phyloP scores from a whole-genome alignment of 2,797 vertebrate genomes.

The Alfaro cultratus region DNA sequence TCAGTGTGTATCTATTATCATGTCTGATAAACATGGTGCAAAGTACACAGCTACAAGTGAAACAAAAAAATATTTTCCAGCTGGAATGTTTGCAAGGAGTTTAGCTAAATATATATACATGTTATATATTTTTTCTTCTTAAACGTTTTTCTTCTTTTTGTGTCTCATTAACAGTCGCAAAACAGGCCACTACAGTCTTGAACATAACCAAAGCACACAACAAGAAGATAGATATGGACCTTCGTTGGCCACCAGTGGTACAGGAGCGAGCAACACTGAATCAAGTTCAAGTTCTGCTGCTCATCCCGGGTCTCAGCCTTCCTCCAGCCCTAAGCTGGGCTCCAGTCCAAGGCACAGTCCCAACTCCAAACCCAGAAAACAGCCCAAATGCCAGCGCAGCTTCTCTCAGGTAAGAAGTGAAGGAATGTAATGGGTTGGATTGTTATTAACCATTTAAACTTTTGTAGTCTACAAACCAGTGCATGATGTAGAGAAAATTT shows the following conservation, averaged over 20 bases:
- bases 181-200: constrained; percentile 87
- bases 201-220: constrained; percentile 55
- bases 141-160: neutral
- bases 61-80: neutral
- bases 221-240: constrained; percentile 37
- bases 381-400: constrained; percentile 79
- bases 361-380: constrained; percentile 19
- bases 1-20: neutral
- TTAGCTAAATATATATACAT: neutral
- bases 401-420: constrained; percentile 80
- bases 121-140: neutral
- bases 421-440: neutral
- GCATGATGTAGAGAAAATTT: neutral
- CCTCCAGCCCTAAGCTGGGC: neutral
- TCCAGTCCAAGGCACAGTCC: constrained; percentile 64
- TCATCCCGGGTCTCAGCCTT: constrained; percentile 14
- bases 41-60: constrained; percentile 28
- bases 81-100: neutral
- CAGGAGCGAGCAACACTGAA: constrained; percentile 28
- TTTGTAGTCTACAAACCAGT: neutral
- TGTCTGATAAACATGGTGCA: constrained; percentile 27
- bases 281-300: neutral
- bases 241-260: neutral
- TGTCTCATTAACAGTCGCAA: constrained; percentile 76
- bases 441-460: neutral